Evolutionary conservation across 1,140 invertebrate species (phyloP), one percentile per base, ranked within the genome.

Genomic region (Ips nitidus): DNA sequence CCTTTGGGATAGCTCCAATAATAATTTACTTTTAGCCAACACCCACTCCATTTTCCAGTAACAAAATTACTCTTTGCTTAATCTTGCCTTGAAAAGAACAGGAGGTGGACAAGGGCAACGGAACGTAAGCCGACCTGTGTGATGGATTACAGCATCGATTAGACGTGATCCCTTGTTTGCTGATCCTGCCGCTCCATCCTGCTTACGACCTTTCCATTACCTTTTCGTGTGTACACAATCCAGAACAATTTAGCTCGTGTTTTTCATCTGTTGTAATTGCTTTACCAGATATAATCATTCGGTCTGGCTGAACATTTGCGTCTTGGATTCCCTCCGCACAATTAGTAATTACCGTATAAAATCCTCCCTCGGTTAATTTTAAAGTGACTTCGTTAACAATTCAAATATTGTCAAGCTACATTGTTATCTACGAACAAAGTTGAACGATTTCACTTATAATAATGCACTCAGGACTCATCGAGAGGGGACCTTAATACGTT

Each of bases 81-180:
- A 69, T 69, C 67, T 63, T 43, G 37, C 42, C 41, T 7, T 39
- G 45, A 63, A 69, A 64, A 63, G 61, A 69, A 64, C 59, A 62
- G 63, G 60, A 69, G 62, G 62, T 64, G 62, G 69, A 57, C 63
- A 62, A 66, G 69, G 63, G 69, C 56, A 43, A 50, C 40, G 63
- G 58, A 60, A 71, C 72, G 39, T 75, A 76, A 73, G 72, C 74
- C 75, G 73, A 76, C 75, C 77, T 77, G 73, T 76, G 75, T 80
- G 78, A 80, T 80, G 77, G 78, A 80, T 80, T 80, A 80, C 76
- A 72, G 71, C 75, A 80, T 80, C 78, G 77, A 80, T 80, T 80
- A 80, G 76, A 76, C 71, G 71, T 78, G 78, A 80, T 69, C 74
- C 73, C 75, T 66, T 71, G 72, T 76, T 71, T 73, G 74, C 64